Evolutionary conservation across 2,888 invertebrate species (phyloP).

Genomic region (Chalcis sispes): DNA sequence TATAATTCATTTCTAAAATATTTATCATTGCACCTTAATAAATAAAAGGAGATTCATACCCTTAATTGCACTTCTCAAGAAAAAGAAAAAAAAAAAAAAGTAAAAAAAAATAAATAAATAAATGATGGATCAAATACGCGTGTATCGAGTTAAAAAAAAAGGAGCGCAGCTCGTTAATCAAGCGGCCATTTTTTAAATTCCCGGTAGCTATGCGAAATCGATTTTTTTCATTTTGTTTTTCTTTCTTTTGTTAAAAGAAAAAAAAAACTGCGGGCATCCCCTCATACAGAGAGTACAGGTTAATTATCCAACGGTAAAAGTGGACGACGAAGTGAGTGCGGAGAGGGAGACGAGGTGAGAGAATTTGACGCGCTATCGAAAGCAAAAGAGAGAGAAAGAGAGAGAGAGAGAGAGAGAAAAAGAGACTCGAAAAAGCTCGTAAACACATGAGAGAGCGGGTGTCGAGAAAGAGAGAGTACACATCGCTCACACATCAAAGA

Average conservation of each 20-base stretch:
- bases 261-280: not conserved
- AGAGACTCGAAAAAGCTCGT: constrained; percentile 68
- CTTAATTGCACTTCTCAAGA: no score
- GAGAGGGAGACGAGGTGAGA: constrained; percentile 67
- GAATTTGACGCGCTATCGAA: constrained; percentile 42
- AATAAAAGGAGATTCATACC: no score
- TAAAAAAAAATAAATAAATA: no score
- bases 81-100: no score
- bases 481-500: constrained; percentile 72
- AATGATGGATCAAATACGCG: no score
- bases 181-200: not conserved
- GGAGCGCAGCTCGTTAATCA: constrained; percentile 5
- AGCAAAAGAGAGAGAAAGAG: constrained; percentile 17
- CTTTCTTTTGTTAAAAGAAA: not conserved
- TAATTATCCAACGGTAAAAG: constrained; percentile 72
- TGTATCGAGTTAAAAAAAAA: no score
- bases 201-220: not conserved
- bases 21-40: no score
- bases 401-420: constrained; percentile 33
- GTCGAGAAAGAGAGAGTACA: constrained; percentile 61
- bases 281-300: constrained; percentile 49
- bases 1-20: no score
- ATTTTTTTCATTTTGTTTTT: constrained; percentile 14
- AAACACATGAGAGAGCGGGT: constrained; percentile 71
- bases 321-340: constrained; percentile 63